These are phyloP conservation scores for Halictus ligatus DNA, from an alignment of 2,888 invertebrate species.

Conservation along the genomic window DNA sequence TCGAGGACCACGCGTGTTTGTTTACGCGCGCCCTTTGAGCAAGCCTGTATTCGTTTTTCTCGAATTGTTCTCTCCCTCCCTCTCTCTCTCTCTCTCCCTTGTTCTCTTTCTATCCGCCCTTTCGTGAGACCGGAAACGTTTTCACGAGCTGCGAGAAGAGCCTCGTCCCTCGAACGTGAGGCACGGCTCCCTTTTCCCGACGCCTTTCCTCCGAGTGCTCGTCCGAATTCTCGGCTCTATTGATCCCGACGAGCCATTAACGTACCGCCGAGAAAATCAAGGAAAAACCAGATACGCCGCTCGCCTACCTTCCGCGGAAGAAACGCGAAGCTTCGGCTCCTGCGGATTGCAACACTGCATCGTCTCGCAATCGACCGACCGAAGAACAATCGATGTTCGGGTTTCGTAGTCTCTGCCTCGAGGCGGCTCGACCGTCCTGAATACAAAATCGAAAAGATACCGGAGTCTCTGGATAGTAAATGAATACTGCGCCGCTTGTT, in stretches of 20 bases:
- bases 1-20: constrained; percentile 27
- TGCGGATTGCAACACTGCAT: neutral
- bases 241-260: constrained; percentile 38
- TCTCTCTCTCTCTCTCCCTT: too few species aligned
- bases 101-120: neutral
- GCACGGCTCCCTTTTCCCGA: neutral
- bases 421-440: neutral
- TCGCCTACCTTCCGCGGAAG: neutral
- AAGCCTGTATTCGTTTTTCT: constrained; percentile 1
- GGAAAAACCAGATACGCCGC: neutral
- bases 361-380: neutral
- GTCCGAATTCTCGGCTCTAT: constrained; percentile 34
- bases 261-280: constrained; percentile 19
- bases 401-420: neutral
- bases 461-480: neutral
- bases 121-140: neutral
- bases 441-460: neutral
- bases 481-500: neutral
- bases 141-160: neutral
- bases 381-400: constrained; percentile 1
- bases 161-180: neutral
- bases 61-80: neutral
- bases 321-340: neutral
- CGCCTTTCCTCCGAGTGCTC: neutral
- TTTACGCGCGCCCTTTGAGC: constrained; percentile 12